Evolutionary conservation across 2,113 vertebrate species (phyloP), one percentile per base, ranked within the genome.

Genomic region (Cyanoliseus patagonus): DNA sequence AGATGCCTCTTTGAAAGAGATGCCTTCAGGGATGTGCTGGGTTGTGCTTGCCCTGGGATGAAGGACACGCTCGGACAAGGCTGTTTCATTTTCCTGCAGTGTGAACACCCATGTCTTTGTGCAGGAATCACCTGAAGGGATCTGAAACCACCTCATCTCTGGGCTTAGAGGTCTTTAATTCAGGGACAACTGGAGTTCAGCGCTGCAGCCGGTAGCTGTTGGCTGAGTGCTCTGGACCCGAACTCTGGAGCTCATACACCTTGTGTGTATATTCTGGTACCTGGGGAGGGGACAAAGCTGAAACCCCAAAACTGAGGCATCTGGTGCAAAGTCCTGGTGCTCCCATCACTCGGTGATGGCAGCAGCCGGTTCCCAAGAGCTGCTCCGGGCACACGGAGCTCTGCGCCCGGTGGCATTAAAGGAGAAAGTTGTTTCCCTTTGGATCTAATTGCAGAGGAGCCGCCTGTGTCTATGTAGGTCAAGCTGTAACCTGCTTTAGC

Each of bases 341-440:
- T 82, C 18, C 10, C 0, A 0, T 27, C 49, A 28, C 27, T 12
- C 0, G 22, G n/a, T 1, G 5, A 80, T n/a, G 55, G 37, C 2
- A 86, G 77, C 31, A 86, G 77, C 31, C 0, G 0, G 8, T 18
- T 86, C 41, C 53, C 6, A 1, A 55, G 72, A 68, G 76, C 69
- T 55, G 24, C 52, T 79, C 63, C 0, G 1, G 67, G 64, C 17
- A 49, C 12, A 7, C 0, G 1, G 63, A 52, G 75, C 57, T 59
- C 33, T 24, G 22, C 3, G n/a, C 22, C 0, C 1, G 2, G 28
- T 11, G 72, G 42, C 42, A 62, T 91, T 86, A 90, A 86, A 83
- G 85, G 80, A 96, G 80, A 92, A 93, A 98, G 96, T 96, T 11
- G 3, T 94, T 96, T 96, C 81, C 88, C 67, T 88, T 95, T 93